Evolutionary conservation across 2,888 invertebrate genomes (phyloP).

Genomic region (Lathronympha strigana): DNA sequence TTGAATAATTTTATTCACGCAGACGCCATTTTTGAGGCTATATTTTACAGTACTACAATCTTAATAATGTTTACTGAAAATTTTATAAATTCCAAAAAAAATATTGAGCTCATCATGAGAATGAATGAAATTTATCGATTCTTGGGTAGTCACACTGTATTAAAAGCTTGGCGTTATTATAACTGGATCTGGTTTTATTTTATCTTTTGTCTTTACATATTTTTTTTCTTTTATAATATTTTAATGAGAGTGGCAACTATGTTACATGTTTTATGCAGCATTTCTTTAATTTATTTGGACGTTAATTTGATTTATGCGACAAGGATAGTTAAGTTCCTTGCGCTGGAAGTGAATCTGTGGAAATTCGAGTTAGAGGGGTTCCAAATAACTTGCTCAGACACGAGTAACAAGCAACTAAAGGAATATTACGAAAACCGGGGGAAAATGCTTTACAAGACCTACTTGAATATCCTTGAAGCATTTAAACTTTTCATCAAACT

Average conservation of each 20-base stretch:
- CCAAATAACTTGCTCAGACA: background rate
- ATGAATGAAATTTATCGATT: slow-evolving; percentile 3
- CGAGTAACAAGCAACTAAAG: background rate
- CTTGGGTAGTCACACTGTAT: background rate
- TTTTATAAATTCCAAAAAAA: background rate
- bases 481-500: background rate
- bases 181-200: background rate
- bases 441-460: background rate
- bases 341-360: background rate
- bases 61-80: background rate
- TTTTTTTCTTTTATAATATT: background rate
- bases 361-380: background rate
- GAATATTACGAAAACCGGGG: background rate
- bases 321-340: background rate
- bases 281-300: background rate
- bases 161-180: background rate
- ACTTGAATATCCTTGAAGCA: background rate
- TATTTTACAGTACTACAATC: background rate
- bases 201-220: background rate
- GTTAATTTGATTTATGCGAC: background rate
- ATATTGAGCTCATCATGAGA: slow-evolving; percentile 3
- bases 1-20: background rate
- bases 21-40: background rate
- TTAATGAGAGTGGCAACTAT: background rate
- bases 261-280: background rate